Percentiles rank a stretch among this genome's conserved stretches.
These are phyloP conservation scores for Nylanderia fulva DNA, from an alignment of 1,140 invertebrate species.

Conservation along the genomic window DNA sequence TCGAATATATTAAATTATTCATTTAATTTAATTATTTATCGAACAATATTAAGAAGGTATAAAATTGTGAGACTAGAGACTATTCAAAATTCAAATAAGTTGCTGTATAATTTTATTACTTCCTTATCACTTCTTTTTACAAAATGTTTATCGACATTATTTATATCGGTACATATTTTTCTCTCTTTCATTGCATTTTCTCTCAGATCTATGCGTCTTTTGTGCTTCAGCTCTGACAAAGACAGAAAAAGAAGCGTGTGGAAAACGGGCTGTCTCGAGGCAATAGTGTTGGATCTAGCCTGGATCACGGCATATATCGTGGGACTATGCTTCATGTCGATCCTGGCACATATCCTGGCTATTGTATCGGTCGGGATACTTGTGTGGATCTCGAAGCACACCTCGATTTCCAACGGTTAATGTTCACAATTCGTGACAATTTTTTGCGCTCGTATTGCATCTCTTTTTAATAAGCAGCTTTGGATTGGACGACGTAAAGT, in stretches of 20 bases:
- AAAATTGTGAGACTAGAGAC: background rate
- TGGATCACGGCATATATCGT: slow-evolving; percentile 69
- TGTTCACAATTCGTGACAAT: background rate
- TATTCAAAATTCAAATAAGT: background rate
- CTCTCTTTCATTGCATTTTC: background rate
- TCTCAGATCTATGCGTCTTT: slow-evolving; percentile 34
- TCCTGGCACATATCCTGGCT: slow-evolving; percentile 68
- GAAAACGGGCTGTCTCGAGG: slow-evolving; percentile 64
- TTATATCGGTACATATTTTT: background rate
- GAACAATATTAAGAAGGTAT: background rate
- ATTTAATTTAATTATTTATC: too few relatives aligned
- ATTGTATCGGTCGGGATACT: slow-evolving; percentile 69
- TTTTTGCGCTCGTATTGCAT: background rate
- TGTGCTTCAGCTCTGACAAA: slow-evolving; percentile 53
- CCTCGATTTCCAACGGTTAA: background rate
- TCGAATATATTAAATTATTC: too few relatives aligned
- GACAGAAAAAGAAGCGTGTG: slow-evolving; percentile 2
- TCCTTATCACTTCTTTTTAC: too few relatives aligned
- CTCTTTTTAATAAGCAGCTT: background rate
- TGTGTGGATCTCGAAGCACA: slow-evolving; percentile 2
- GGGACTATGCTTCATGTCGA: slow-evolving; percentile 71
- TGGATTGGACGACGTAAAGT: background rate
- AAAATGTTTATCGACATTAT: too few relatives aligned
- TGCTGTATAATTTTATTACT: too few relatives aligned
- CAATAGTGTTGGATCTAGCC: slow-evolving; percentile 72